Base-by-base conservation (phyloP, 2,888 invertebrate species). In the Peribatodes rhomboidaria region DNA sequence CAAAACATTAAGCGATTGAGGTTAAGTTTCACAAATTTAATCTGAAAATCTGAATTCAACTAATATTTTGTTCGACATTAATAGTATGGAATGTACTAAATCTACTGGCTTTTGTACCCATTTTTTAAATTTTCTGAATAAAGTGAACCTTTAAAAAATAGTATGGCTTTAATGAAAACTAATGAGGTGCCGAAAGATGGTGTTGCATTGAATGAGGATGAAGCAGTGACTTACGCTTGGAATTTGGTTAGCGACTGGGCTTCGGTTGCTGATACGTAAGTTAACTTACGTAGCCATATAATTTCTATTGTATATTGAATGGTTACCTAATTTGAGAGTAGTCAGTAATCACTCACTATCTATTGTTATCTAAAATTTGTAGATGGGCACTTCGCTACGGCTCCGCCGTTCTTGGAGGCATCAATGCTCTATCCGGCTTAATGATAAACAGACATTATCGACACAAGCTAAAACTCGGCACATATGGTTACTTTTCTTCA, bases 391-490 rank as follows among this genome's bases (percentile, higher is more conserved):
- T 93, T n/a, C 82, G 87, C 11, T 94, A 94, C 79, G 94, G 94
- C 0, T 81, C 94, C 0, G 81, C 84, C 1, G 69, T 94, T 1
- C 80, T 96, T 0, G 94, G 94, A 10, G 83, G 82, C 0, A 57
- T 94, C 10, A 94, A 94, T 68, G 94, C 94, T 0, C 1, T 93
- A 0, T 89, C 94, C 1, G 95, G 95, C 0, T 78, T 94, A 0
- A 85, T 94, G 41, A 91, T 97, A n/a, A 96, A 96, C 77, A 89
- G 83, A 31, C 90, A 95, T 72, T 96, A 94, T 76, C 92, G 97
- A 61, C 85, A 72, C 0, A 95, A 94, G 78, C 79, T 97, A 3
- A 94, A 94, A 67, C 85, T 97, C 0, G 92, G 93, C 0, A 74
- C 82, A 0, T 94, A 93, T 81, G 97, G 96, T 0, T 89, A 92